Evolutionary conservation across 2,113 vertebrate species (phyloP), one percentile per base, ranked within the genome.

Genomic region (Dicrurus megarhynchus): DNA sequence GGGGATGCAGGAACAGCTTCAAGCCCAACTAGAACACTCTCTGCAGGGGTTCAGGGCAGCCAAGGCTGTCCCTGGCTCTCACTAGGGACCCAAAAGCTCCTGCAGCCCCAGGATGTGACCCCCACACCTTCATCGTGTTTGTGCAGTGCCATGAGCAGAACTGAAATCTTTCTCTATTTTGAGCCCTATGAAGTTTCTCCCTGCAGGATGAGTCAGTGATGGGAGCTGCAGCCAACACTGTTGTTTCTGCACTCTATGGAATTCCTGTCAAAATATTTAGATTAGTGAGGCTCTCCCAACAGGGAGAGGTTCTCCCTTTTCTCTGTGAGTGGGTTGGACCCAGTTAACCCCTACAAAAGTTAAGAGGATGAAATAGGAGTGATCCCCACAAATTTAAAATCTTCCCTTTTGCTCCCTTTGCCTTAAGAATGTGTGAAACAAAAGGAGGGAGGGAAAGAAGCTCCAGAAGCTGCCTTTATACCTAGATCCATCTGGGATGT

Each of bases 221-320:
- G 3, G 56, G 55, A 93, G 50, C 64, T 89, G 77, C 77, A 90
- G 95, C 85, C 86, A 94, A 37, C 35, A 46, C 42, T 87, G 68
- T 88, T 92, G 91, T 88, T 92, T 93, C 89, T 87, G 83, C 30
- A 44, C 88, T 92, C 73, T 3, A 2, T 94, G 73, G 69, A 85
- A 78, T 47, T 84, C 65, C 63, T 82, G 76, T 96, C 95, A 96
- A 94, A 97, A 95, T 96, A 94, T 96, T 97, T 94, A 96, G 71
- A 61, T 91, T 75, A 96, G 80, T 3, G 3, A 89, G 55, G 57
- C 70, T 90, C 60, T 90, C 85, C 85, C 73, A 87, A 75, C 46
- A 55, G 81, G 68, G 30, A 79, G 64, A 95, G 63, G 46, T 69
- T 92, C 59, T 92, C 42, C 44, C 53, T 63, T 91, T 89, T 50